Percentiles rank a stretch among this genome's conserved stretches.
Evolutionary conservation across 64 coral and sea anemone species (phyloP).

Genomic region (Montipora efflorescens): DNA sequence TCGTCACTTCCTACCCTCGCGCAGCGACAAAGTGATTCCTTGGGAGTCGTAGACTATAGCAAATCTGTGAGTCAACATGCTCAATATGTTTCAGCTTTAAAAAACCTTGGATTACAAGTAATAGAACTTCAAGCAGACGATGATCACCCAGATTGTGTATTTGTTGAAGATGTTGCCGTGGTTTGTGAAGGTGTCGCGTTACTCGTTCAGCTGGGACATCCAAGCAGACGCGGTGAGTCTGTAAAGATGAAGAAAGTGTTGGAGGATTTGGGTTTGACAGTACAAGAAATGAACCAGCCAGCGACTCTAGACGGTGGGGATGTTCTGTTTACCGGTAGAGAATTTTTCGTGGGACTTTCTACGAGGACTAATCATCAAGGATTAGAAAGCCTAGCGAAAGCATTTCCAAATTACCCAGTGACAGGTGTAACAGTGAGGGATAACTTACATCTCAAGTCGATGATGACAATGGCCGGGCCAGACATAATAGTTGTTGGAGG

Average conservation of each 20-base stretch:
- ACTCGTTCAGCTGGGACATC: constrained; percentile 71
- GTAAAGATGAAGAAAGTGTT: constrained; percentile 64
- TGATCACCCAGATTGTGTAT: constrained; percentile 92
- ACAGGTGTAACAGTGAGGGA: constrained; percentile 46
- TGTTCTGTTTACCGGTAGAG: constrained; percentile 93
- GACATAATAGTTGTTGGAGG: constrained; percentile 60
- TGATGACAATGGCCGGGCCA: constrained; percentile 85
- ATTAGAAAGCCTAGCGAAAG: constrained; percentile 51
- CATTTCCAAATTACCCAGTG: constrained; percentile 82
- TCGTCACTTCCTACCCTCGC: constrained; percentile 75
- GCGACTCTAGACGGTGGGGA: constrained; percentile 91
- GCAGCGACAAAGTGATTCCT: constrained; percentile 49
- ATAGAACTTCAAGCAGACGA: constrained; percentile 74
- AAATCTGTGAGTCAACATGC: constrained; percentile 70
- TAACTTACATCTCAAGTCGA: constrained; percentile 82
- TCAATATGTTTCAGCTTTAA: constrained; percentile 73
- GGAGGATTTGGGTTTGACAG: constrained; percentile 62
- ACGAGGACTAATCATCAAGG: constrained; percentile 79
- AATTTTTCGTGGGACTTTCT: constrained; percentile 92
- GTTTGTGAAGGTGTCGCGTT: constrained; percentile 77
- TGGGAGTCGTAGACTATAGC: constrained; percentile 47
- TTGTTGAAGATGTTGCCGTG: constrained; percentile 94
- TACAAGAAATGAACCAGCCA: constrained; percentile 80
- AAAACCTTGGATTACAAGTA: constrained; percentile 86
- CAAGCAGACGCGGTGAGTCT: constrained; percentile 77